Base-by-base conservation (phyloP, 2,888 invertebrate species). In the Allophyes oxyacanthae region DNA sequence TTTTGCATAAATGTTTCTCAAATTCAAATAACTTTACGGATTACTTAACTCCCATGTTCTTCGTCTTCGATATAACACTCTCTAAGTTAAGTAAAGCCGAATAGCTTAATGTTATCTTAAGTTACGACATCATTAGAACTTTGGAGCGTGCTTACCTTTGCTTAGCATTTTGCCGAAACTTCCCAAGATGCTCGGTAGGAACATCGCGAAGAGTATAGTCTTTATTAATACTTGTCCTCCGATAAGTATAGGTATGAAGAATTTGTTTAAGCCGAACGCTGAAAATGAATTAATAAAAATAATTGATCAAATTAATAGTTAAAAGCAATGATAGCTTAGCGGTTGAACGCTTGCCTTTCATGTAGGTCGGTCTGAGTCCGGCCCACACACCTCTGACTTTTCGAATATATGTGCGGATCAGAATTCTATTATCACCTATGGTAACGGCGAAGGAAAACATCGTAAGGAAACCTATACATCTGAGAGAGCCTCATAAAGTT, bases 111-210 rank as follows among this genome's bases (percentile, higher is more conserved):
- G 10, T 37, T 42, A 44, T 50, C 46, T 62, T 50, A 62, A 55
- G 34, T 61, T 61, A 67, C 48, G 40, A 48, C 32, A 40, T 67
- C 48, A 33, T 66, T 61, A 60, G 25, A 49, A 64, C 30, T 64
- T 67, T 45, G 41, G 26, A 6, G 10, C 0, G 0, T 26, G 20
- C 79, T 87, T 88, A 96, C 98, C 97, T 95, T 98, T 98, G 54
- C 97, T 97, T 56, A 97, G 95, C 62, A 98, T 95, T 89, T 97
- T 97, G 48, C 97, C 97, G 55, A 98, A 95, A 75, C 97, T 97
- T 50, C 98, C 97, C 64, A 98, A 94, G 57, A 98, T 96, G 60
- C 97, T 97, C 0, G 98, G 98, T 82, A 98, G 94, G 88, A 98
- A 98, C 93, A 98, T 95, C 7, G 97, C 98, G 30, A 98, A 95